Evolutionary conservation across 2,113 vertebrate genomes (phyloP), one percentile per base, ranked within the genome.

Genomic region (Fregetta grallaria): DNA sequence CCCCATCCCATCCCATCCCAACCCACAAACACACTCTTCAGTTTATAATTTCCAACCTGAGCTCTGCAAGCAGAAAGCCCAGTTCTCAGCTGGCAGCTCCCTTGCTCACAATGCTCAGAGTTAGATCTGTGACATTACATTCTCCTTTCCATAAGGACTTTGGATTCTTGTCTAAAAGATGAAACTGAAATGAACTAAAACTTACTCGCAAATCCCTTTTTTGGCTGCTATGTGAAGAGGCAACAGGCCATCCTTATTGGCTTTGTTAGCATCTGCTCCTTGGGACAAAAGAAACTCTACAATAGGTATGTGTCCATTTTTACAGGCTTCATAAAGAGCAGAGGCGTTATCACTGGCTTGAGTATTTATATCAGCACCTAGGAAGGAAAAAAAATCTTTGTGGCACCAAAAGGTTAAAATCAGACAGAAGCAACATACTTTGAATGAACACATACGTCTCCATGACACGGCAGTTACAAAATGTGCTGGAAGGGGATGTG

Each of bases 141-240:
- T 78, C 27, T 75, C 45, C 29, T 71, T 76, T 71, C 66, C 8
- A 21, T 65, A 58, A 36, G 25, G 53, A 71, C 38, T 58, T 21
- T n/a, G 16, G 8, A 75, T 63, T 82, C 21, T 66, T 70, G 16
- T 70, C 40, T 72, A 26, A 80, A 81, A 92, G 18, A 20, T 6
- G 16, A 85, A 86, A 76, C 25, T n/a, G 38, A 81, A 85, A 44
- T 17, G 3, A 76, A 53, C 6, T 63, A 75, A 66, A 76, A 96
- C 99, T 98, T 98, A 99, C 99, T 95, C 96, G 78, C 98, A 97
- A 94, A 98, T 98, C 78, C 99, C 99, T 88, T 97, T 99, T 94
- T 98, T 98, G 65, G 99, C 97, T 21, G 99, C 99, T 7, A 99
- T 86, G 76, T 99, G 99, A 73, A 99, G 98, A 4, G 99, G 99